Conservation (phyloP, 2,888 invertebrate genomes). For the Oscheius sp. region DNA sequence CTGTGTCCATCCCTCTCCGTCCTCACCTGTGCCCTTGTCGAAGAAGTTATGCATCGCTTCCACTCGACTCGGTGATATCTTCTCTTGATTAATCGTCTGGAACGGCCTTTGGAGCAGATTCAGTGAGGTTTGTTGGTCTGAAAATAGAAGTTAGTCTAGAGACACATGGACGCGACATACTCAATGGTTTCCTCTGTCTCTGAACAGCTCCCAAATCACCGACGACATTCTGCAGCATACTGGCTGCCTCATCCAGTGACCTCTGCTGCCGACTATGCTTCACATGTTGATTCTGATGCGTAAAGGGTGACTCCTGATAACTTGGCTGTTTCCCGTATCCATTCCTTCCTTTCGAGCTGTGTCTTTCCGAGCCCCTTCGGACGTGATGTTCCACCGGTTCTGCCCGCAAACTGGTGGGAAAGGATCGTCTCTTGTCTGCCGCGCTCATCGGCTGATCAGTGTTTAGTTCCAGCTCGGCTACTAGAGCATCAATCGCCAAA, state of each 20-base stretch:
- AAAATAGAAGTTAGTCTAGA: neutral
- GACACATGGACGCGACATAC: neutral
- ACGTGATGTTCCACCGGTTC: conserved; percentile 13
- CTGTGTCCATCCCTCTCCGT: neutral
- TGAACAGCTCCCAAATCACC: conserved; percentile 49
- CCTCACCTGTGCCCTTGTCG: conserved; percentile 53
- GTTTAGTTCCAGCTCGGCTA: conserved; percentile 71
- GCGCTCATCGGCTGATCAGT: conserved; percentile 57
- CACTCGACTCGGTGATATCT: conserved; percentile 68
- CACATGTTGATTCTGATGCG: neutral
- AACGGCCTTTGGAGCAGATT: conserved; percentile 44
- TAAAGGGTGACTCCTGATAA: neutral
- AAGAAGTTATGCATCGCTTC: conserved; percentile 72
- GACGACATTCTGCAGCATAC: conserved; percentile 59
- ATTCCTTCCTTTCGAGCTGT: conserved; percentile 17
- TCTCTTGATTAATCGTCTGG: conserved; percentile 64
- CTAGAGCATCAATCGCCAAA: conserved; percentile 68
- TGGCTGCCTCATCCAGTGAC: conserved; percentile 62
- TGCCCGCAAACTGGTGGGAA: conserved; percentile 49
- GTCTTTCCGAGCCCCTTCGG: conserved; percentile 28
- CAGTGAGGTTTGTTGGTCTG: conserved; percentile 18
- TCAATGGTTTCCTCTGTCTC: conserved; percentile 17
- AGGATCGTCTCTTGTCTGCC: conserved; percentile 59
- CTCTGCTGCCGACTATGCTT: conserved; percentile 38
- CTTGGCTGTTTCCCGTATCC: conserved; percentile 9